A percentile compares a stretch with the other conserved stretches of the same genome.
phyloP scores from a whole-genome alignment of 2,113 vertebrate genomes.

The Dromiciops gliroides region DNA sequence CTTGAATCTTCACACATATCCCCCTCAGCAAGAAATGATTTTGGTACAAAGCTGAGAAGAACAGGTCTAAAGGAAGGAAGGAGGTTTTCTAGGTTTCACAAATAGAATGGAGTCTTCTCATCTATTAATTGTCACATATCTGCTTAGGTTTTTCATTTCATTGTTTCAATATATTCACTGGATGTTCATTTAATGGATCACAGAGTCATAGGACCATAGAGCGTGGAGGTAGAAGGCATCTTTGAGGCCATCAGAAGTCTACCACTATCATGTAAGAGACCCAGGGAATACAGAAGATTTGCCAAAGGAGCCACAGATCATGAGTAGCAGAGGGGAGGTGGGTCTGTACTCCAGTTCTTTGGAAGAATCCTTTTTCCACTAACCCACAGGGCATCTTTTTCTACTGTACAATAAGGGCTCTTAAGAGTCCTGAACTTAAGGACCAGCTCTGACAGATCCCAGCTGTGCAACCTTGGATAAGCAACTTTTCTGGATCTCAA shows the following conservation, averaged over 20 bases:
- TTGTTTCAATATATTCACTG: background rate
- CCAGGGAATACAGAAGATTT: accelerated
- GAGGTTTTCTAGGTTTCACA: background rate
- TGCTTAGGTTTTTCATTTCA: background rate
- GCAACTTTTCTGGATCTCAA: background rate
- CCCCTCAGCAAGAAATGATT: background rate
- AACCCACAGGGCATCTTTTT: background rate
- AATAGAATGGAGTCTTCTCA: background rate
- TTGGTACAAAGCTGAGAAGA: background rate
- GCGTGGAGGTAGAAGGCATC: accelerated
- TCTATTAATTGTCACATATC: background rate
- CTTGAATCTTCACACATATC: background rate
- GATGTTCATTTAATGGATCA: background rate
- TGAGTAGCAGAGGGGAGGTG: background rate
- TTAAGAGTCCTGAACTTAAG: background rate
- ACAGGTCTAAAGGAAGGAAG: background rate
- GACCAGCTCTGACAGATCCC: no score
- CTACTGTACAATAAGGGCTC: background rate
- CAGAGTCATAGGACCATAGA: background rate
- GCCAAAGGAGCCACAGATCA: background rate
- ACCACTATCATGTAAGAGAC: background rate
- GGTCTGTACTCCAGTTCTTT: background rate
- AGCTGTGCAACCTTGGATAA: background rate
- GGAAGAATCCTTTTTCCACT: background rate
- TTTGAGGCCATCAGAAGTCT: background rate